Percentiles rank a stretch among this genome's conserved stretches.
phyloP scores from a whole-genome alignment of 2,888 invertebrate genomes.

The Apamea monoglypha region DNA sequence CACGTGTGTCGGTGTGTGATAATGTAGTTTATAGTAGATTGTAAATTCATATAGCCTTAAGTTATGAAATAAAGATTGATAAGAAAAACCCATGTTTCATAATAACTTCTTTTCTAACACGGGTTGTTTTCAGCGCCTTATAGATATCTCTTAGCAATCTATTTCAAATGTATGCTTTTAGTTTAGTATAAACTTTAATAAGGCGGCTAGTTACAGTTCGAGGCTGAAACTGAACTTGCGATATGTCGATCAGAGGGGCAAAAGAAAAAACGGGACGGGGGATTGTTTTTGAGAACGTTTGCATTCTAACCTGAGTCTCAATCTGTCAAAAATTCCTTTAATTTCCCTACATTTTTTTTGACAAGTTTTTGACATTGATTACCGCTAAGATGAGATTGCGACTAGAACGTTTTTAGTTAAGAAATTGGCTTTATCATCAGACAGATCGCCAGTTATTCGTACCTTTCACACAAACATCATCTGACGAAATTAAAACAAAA shows the following conservation, averaged over 20 bases:
- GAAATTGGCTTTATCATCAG: not conserved
- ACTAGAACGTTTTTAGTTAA: too few relatives aligned
- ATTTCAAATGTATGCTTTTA: conserved; percentile 1
- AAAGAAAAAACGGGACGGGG: too few relatives aligned
- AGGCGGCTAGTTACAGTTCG: not conserved
- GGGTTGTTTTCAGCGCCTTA: not conserved
- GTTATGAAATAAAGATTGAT: not conserved
- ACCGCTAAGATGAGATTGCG: not conserved
- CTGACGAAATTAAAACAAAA: not conserved
- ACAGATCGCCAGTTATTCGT: not conserved
- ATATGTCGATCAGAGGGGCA: not conserved
- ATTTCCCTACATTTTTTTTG: too few relatives aligned
- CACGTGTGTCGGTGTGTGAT: not conserved
- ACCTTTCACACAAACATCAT: not conserved
- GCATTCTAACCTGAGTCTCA: not conserved
- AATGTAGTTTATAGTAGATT: not conserved
- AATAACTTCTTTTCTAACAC: not conserved
- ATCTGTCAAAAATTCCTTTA: not conserved
- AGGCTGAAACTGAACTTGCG: not conserved
- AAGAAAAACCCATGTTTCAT: too few relatives aligned
- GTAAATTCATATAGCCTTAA: not conserved
- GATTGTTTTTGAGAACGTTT: not conserved
- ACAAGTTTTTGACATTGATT: not conserved
- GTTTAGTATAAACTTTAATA: not conserved
- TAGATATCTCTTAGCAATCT: conserved; percentile 21